A percentile compares a stretch with the other conserved stretches of the same genome.
phyloP scores from a whole-genome alignment of 2,888 invertebrate species.

The Drosophila crucigera region DNA sequence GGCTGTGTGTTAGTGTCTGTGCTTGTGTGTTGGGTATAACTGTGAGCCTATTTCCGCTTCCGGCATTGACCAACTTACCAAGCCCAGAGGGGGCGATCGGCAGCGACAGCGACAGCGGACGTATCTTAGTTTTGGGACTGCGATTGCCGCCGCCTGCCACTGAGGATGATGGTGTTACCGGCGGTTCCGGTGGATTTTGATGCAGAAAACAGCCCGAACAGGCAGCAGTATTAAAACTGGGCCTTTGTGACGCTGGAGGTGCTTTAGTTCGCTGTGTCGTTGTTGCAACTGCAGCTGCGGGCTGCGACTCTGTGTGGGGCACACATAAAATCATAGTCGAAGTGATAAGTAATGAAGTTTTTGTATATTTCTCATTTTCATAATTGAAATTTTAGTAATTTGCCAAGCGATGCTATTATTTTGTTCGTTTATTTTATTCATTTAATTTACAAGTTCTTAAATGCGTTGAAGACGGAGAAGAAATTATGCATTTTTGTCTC shows the following conservation, averaged over 20 bases:
- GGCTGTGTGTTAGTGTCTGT: conserved; percentile 5
- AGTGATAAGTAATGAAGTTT: neutral
- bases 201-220: conserved; percentile 79
- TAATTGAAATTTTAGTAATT: neutral
- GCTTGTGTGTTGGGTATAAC: conserved; percentile 14
- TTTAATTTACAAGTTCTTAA: neutral
- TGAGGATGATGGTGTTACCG: neutral
- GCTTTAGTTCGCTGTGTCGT: conserved; percentile 38
- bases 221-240: conserved; percentile 66
- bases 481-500: neutral
- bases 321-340: neutral
- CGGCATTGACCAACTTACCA: conserved; percentile 36
- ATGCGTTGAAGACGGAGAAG: neutral
- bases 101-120: conserved; percentile 63
- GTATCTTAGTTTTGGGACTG: conserved; percentile 64
- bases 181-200: conserved; percentile 30
- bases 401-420: neutral
- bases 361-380: neutral
- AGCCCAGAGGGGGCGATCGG: conserved; percentile 4
- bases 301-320: conserved; percentile 19
- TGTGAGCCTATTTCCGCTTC: conserved; percentile 1
- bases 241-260: conserved; percentile 46
- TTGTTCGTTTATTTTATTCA: no score
- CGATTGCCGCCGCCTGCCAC: neutral
- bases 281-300: conserved; percentile 32